Conservation (phyloP, 2,888 invertebrate species). For the Watsonalla binaria region DNA sequence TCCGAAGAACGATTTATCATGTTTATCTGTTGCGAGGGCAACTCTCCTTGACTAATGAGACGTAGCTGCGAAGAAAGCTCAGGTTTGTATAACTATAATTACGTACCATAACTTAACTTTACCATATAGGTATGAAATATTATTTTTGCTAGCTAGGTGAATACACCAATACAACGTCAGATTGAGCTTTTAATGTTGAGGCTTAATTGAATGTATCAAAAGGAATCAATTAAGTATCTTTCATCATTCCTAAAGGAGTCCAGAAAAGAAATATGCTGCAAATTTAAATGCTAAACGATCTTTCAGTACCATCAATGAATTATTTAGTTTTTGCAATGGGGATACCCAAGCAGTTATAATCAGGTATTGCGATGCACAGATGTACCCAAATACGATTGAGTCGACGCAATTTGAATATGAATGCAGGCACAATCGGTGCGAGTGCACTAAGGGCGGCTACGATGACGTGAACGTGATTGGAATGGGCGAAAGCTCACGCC, state of each 20-base stretch:
- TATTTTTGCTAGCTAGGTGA: no score
- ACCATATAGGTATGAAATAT: background rate
- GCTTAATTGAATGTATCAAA: background rate
- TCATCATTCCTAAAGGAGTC: background rate
- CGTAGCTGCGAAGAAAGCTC: conserved; percentile 36
- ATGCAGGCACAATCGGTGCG: conserved; percentile 22
- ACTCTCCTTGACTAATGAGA: conserved; percentile 34
- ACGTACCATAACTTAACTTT: background rate
- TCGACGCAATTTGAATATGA: conserved; percentile 29
- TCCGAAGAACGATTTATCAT: conserved; percentile 51
- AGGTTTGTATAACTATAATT: conserved; percentile 1
- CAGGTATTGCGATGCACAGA: conserved; percentile 22
- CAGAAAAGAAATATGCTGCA: no score
- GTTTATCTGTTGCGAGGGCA: conserved; percentile 44
- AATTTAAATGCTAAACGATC: no score
- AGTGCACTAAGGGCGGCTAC: conserved; percentile 15
- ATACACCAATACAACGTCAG: no score
- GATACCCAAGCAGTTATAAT: conserved; percentile 1
- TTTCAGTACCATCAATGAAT: background rate
- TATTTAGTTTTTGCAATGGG: background rate
- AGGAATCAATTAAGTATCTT: background rate
- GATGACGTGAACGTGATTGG: conserved; percentile 19
- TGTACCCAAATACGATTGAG: conserved; percentile 2
- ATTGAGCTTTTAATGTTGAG: no score
- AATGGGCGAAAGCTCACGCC: background rate